Evolutionary conservation across 2,113 vertebrate species (phyloP).

Genomic region (Prochilodus magdalenae): DNA sequence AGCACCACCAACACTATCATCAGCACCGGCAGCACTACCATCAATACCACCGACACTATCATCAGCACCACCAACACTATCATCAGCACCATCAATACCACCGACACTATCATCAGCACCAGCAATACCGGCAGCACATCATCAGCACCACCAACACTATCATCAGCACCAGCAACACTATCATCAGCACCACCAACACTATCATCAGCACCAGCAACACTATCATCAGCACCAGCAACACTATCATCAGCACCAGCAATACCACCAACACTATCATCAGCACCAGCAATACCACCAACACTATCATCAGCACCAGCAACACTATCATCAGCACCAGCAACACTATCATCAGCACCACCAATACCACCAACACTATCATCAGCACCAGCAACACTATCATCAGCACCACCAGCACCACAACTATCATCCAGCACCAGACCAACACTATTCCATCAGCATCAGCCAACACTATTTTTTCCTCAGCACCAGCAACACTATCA

Average conservation of each 20-base stretch:
- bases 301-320: background rate
- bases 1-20: too few relatives aligned
- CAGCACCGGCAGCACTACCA: too few relatives aligned
- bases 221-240: conserved; percentile 10
- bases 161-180: background rate
- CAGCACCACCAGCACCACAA: too few relatives aligned
- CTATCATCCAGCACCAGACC: too few relatives aligned
- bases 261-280: background rate
- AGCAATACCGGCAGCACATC: too few relatives aligned
- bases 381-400: too few relatives aligned
- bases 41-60: too few relatives aligned
- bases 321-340: background rate
- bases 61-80: too few relatives aligned
- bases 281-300: background rate
- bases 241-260: background rate
- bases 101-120: background rate
- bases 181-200: background rate
- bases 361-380: background rate
- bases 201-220: background rate
- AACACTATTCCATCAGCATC: too few relatives aligned
- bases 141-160: background rate
- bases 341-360: background rate
- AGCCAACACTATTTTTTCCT: too few relatives aligned
- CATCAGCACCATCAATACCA: background rate
- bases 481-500: too few relatives aligned